A percentile compares a stretch with the other conserved stretches of the same genome.
phyloP scores from a whole-genome alignment of 2,888 invertebrate genomes.

The Dysmachus trigonus region DNA sequence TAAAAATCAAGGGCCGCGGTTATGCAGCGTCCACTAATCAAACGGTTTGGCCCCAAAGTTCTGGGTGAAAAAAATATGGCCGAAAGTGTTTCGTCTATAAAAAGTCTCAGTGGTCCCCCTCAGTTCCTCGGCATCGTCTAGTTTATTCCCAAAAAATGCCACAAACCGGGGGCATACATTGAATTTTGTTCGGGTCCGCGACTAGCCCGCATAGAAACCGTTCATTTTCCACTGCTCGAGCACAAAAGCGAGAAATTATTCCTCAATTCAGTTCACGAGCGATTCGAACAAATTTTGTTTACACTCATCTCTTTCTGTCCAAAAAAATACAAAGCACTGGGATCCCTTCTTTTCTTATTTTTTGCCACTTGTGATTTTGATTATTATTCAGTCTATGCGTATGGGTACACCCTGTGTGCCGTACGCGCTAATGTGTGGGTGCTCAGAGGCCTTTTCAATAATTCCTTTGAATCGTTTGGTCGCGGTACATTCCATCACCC shows the following conservation, averaged over 20 bases:
- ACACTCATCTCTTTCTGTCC: slow-evolving; percentile 31
- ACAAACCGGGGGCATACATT: not conserved
- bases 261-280: not conserved
- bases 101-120: not conserved
- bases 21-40: not conserved
- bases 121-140: not conserved
- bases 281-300: slow-evolving; percentile 2
- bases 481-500: slow-evolving; percentile 33
- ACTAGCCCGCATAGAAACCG: not conserved
- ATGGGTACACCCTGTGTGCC: not conserved
- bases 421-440: not conserved
- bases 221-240: not conserved
- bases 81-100: slow-evolving; percentile 4
- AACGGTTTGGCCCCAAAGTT: not conserved
- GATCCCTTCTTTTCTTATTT: not conserved
- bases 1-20: not conserved
- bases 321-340: slow-evolving; percentile 24
- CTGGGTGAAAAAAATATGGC: slow-evolving; percentile 18
- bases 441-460: not conserved
- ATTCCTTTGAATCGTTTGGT: not conserved
- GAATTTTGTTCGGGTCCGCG: not conserved
- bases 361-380: slow-evolving; percentile 25
- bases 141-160: not conserved
- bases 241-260: not conserved
- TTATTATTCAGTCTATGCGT: not conserved